phyloP scores from a whole-genome alignment of 2,797 vertebrate genomes.

The Chromobotia macracanthus region DNA sequence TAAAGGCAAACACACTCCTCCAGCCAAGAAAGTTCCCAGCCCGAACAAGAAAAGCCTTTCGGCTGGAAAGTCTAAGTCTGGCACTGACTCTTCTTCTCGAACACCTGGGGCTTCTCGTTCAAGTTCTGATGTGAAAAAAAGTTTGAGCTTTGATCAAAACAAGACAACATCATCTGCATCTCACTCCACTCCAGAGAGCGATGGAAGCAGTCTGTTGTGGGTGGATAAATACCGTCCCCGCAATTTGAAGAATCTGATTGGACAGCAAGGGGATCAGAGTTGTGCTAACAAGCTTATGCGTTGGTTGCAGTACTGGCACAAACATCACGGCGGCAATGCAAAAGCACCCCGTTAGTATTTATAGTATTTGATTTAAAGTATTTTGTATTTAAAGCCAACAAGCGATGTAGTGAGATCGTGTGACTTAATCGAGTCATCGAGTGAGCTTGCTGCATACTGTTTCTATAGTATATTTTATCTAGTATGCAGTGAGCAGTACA shows the following conservation, averaged over 20 bases:
- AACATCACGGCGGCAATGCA: constrained; percentile 68
- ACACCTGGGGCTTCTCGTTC: constrained; percentile 41
- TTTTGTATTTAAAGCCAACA: no score
- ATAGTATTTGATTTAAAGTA: no score
- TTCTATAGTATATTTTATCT: no score
- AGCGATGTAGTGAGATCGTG: no score
- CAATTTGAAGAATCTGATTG: constrained; percentile 88
- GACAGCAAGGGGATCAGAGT: constrained; percentile 96
- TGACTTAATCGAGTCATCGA: no score
- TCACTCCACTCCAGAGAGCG: constrained; percentile 9
- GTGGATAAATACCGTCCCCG: constrained; percentile 94
- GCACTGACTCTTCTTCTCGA: constrained; percentile 51
- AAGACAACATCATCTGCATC: constrained; percentile 50
- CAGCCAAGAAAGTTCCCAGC: constrained; percentile 64
- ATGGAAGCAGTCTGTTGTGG: constrained; percentile 83
- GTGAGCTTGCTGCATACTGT: no score
- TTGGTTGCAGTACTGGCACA: constrained; percentile 91
- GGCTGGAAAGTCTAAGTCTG: neutral
- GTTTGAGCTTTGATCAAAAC: constrained; percentile 61
- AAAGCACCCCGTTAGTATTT: constrained; percentile 81
- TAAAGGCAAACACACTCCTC: constrained; percentile 70
- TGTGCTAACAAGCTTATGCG: constrained; percentile 92
- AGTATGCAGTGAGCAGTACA: no score
- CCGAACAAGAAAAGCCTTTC: constrained; percentile 71
- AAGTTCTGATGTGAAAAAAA: constrained; percentile 68